Base-by-base conservation (phyloP, 2,888 invertebrate species). In the Strigamia maritima region DNA sequence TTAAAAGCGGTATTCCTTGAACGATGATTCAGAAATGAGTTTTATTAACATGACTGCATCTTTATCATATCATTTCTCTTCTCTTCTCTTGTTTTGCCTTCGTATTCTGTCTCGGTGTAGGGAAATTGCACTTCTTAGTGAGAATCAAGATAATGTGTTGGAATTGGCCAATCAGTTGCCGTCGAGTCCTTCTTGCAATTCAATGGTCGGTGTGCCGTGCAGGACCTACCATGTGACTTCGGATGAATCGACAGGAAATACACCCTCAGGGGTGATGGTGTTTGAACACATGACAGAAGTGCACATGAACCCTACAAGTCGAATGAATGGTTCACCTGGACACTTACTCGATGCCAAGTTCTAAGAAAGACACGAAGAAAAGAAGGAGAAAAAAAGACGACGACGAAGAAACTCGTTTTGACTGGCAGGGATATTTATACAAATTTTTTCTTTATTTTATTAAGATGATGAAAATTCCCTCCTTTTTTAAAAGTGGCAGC, bases 221-320 rank as follows among this genome's bases (percentile, higher is more conserved):
- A 26, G 78, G 70, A 78, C 78, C 19, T 78, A 78, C 24, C 78
- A 78, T 22, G 78, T 78, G 60, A 78, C 78, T 10, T 31, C 22
- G 19, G 49, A 44, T 54, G 78, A 78, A 22, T 22, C 35, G 19
- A 24, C 78, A 60, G 44, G 24, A 28, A 78, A 26, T 31, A 77
- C 40, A 24, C 40, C 44, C 26, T 49, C 49, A 10, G 77, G 77
- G 54, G 77, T 77, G 38, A 24, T 77, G 26, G 49, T 77, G 24
- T 65, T 78, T 70, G 78, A 78, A 78, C 78, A 78, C 70, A 78
- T 78, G 78, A 78, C 78, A 12, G 78, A 78, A 78, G 78, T 78
- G 28, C 78, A 78, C 70, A 16, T 70, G 19, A 16, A 78, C 70
- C 78, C 60, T 19, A 65, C 78, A 4, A 78, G 38, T 65, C 65